Percentiles rank a stretch among this genome's conserved stretches.
Conservation (phyloP, 2,888 invertebrate genomes). For the Lymantria monacha region DNA sequence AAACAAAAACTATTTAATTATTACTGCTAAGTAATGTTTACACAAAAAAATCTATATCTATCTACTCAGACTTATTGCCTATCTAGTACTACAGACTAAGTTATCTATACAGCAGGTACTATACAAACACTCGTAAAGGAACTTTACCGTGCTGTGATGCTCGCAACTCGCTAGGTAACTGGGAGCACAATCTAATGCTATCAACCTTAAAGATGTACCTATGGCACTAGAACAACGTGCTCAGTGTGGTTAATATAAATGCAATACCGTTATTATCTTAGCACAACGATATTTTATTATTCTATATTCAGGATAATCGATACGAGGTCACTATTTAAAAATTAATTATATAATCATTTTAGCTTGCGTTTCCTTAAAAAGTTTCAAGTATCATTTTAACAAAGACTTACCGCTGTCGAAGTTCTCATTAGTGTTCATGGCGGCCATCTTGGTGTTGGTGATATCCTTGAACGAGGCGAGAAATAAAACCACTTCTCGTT, state of each 20-base stretch:
- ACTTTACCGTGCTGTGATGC: slow-evolving; percentile 77
- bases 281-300: slow-evolving; percentile 20
- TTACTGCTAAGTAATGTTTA: slow-evolving; percentile 15
- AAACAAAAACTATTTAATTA: too few relatives aligned
- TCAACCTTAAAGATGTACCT: slow-evolving; percentile 54
- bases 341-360: slow-evolving; percentile 36
- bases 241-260: slow-evolving; percentile 57
- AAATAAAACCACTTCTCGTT: slow-evolving; percentile 97
- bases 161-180: slow-evolving; percentile 66
- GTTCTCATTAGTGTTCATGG: slow-evolving; percentile 91
- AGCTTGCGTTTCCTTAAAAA: slow-evolving; percentile 44
- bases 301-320: slow-evolving; percentile 34
- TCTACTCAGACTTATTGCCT: slow-evolving; percentile 48
- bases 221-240: slow-evolving; percentile 71
- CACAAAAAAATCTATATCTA: slow-evolving; percentile 28
- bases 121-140: slow-evolving; percentile 55
- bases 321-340: slow-evolving; percentile 34
- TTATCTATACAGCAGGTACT: slow-evolving; percentile 43
- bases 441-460: slow-evolving; percentile 94
- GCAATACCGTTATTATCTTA: slow-evolving; percentile 40
- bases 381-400: slow-evolving; percentile 35
- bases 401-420: slow-evolving; percentile 92
- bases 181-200: slow-evolving; percentile 71
- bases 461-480: slow-evolving; percentile 98
- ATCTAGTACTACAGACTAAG: slow-evolving; percentile 47